A percentile compares a stretch with the other conserved stretches of the same genome.
phyloP scores from a whole-genome alignment of 1,140 invertebrate genomes.

The Zaprionus nigranus region DNA sequence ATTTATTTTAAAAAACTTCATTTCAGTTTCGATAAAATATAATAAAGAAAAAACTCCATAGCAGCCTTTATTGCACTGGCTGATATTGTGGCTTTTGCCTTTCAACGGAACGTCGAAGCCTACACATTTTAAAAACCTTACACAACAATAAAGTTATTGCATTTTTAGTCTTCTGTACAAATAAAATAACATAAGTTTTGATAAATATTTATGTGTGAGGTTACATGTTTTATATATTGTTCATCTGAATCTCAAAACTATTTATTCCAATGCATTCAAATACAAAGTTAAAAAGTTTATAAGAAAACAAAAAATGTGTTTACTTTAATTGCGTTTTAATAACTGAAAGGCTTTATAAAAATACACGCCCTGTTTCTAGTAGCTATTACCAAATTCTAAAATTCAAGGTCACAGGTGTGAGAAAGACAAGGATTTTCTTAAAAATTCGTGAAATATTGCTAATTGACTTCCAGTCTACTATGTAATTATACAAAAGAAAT shows the following conservation, averaged over 20 bases:
- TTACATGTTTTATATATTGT: conserved; percentile 30
- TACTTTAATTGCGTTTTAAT: neutral
- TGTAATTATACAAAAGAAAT: neutral
- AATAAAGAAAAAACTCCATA: neutral
- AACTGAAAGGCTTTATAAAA: neutral
- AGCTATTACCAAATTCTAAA: neutral
- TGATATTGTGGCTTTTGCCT: conserved; percentile 3
- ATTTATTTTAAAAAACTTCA: neutral
- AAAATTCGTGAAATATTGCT: neutral
- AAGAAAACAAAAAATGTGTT: neutral
- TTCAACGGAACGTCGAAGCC: conserved; percentile 4
- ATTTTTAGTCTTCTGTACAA: conserved; percentile 24
- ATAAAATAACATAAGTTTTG: conserved; percentile 30
- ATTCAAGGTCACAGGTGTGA: neutral
- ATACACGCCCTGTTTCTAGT: too few species aligned
- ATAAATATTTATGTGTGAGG: conserved; percentile 29
- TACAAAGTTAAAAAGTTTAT: conserved; percentile 16
- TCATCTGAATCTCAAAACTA: conserved; percentile 32
- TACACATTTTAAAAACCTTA: neutral
- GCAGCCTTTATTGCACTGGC: conserved; percentile 1
- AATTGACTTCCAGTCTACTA: neutral
- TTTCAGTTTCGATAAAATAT: conserved; percentile 10
- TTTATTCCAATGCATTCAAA: conserved; percentile 27
- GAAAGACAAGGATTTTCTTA: neutral
- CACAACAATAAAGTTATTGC: conserved; percentile 9